A percentile compares a stretch with the other conserved stretches of the same genome.
phyloP scores from a whole-genome alignment of 2,888 invertebrate species.

The Philhelius pedissequus region DNA sequence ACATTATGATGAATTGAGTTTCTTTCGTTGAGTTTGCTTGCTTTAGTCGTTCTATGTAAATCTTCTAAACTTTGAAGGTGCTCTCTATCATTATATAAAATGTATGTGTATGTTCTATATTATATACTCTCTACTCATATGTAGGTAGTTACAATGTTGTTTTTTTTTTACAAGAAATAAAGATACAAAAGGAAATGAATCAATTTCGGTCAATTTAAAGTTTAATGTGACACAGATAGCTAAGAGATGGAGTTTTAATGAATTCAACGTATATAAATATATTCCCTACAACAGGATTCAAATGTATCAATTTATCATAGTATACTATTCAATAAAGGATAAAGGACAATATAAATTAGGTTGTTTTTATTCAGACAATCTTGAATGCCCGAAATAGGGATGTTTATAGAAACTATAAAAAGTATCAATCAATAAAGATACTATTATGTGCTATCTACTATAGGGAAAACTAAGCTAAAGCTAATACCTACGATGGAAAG shows the following conservation, averaged over 20 bases:
- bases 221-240: constrained; percentile 43
- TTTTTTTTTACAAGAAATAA: neutral
- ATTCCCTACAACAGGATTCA: neutral
- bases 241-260: neutral
- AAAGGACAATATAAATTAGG: too few species aligned
- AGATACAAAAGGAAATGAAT: constrained; percentile 12
- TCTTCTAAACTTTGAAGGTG: constrained; percentile 20
- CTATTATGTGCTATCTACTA: too few species aligned
- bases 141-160: neutral
- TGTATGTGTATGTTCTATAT: neutral
- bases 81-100: neutral
- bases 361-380: neutral
- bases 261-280: constrained; percentile 12
- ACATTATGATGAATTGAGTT: constrained; percentile 57
- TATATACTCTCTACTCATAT: too few species aligned
- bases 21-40: constrained; percentile 27
- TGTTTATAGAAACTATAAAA: neutral
- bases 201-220: constrained; percentile 60
- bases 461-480: too few species aligned
- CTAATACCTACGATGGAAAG: too few species aligned
- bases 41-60: constrained; percentile 53
- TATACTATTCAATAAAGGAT: neutral
- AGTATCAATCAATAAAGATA: neutral
- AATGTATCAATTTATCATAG: constrained; percentile 14
- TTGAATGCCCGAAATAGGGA: neutral